phyloP scores from a whole-genome alignment of 2,113 vertebrate genomes.

The Embiotoca jacksoni region DNA sequence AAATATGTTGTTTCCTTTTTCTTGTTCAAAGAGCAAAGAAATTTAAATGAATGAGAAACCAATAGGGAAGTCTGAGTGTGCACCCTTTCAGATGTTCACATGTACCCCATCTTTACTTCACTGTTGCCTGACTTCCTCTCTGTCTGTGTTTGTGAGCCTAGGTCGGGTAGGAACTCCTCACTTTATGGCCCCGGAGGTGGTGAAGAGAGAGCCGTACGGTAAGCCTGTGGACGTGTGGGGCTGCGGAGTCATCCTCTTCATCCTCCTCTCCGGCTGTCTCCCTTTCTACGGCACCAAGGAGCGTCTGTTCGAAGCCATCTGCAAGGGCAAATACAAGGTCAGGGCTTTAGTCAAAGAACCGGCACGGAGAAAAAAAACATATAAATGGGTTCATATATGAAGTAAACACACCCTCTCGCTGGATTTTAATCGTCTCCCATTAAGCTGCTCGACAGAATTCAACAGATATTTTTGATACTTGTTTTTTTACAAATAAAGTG shows the following conservation, averaged over 20 bases:
- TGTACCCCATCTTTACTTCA: not conserved
- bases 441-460: too few species aligned
- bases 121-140: not conserved
- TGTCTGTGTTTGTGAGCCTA: constrained; percentile 56
- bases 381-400: too few species aligned
- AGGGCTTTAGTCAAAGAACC: constrained; percentile 74
- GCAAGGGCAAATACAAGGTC: constrained; percentile 98
- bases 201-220: constrained; percentile 97
- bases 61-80: not conserved
- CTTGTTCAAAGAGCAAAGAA: not conserved
- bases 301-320: constrained; percentile 96
- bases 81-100: not conserved
- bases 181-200: constrained; percentile 99
- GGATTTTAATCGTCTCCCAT: too few species aligned
- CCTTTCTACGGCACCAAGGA: constrained; percentile 99
- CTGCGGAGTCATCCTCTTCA: constrained; percentile 98
- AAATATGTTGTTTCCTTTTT: constrained; percentile 6
- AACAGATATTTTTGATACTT: too few species aligned
- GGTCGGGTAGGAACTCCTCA: constrained; percentile 97
- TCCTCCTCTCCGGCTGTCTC: constrained; percentile 95
- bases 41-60: not conserved
- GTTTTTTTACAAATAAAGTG: too few species aligned
- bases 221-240: constrained; percentile 98
- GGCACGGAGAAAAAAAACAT: too few species aligned
- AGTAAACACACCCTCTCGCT: too few species aligned